These are phyloP conservation scores for Zoanthus sansibaricus DNA, from an alignment of 92 coral and sea anemone species.

Conservation along the genomic window DNA sequence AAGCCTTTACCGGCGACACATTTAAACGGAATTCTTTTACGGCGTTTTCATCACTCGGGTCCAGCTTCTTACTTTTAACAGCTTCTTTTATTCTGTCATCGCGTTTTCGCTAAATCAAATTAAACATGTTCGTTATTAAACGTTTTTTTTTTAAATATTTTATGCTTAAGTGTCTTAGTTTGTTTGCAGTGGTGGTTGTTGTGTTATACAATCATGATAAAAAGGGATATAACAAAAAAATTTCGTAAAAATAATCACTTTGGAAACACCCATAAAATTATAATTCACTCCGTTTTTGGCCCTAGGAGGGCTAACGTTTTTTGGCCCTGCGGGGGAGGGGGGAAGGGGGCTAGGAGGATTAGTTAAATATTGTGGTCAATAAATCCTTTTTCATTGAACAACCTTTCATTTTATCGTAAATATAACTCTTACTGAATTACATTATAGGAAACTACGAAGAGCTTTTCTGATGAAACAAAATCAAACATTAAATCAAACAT, in stretches of 20 bases:
- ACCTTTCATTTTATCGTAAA: too few species aligned
- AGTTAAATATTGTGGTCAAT: too few species aligned
- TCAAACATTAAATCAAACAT: too few species aligned
- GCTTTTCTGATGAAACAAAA: too few species aligned
- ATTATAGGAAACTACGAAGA: too few species aligned
- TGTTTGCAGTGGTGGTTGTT: slow-evolving; percentile 7
- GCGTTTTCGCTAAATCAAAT: background rate
- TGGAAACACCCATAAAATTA: background rate
- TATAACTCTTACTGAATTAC: too few species aligned
- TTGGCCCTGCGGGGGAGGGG: too few species aligned
- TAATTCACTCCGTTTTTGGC: too few species aligned
- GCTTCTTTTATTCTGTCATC: slow-evolving; percentile 1
- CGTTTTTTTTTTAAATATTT: background rate
- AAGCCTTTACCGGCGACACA: background rate
- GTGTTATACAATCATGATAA: background rate
- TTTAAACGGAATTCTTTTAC: background rate
- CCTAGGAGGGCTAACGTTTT: too few species aligned
- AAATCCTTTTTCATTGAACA: too few species aligned
- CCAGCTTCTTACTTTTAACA: background rate
- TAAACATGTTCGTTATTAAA: background rate
- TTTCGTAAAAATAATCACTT: slow-evolving; percentile 4
- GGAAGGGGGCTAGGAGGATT: too few species aligned
- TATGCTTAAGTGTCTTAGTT: background rate
- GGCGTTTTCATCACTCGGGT: slow-evolving; percentile 5
- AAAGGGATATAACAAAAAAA: background rate